These are phyloP conservation scores for Meteorus sp. DNA, from an alignment of 1,140 invertebrate species.

Conservation along the genomic window DNA sequence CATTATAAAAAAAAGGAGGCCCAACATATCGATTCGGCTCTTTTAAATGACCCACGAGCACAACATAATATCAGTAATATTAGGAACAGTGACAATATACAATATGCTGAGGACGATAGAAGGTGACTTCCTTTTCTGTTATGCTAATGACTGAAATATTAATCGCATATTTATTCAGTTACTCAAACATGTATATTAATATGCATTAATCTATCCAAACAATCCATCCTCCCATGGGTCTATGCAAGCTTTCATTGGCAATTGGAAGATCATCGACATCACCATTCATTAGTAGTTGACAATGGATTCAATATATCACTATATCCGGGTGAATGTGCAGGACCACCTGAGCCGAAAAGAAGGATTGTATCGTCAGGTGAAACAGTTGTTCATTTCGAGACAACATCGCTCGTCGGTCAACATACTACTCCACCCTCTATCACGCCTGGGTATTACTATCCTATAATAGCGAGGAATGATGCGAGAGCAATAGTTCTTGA, in stretches of 20 bases:
- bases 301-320: constrained; percentile 45
- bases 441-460: constrained; percentile 51
- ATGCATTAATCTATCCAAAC: too few species aligned
- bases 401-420: constrained; percentile 46
- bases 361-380: constrained; percentile 51
- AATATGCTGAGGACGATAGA: constrained; percentile 53
- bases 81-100: constrained; percentile 42
- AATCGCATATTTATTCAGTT: too few species aligned
- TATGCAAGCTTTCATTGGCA: constrained; percentile 53
- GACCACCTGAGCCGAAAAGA: constrained; percentile 51
- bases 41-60: constrained; percentile 61
- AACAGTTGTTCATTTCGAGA: constrained; percentile 52
- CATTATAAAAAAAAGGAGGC: constrained; percentile 49
- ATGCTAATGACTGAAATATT: too few species aligned
- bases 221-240: too few species aligned
- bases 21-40: constrained; percentile 45
- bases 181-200: too few species aligned
- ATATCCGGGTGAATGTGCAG: constrained; percentile 49
- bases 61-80: constrained; percentile 55
- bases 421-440: constrained; percentile 46
- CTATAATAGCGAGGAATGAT: constrained; percentile 53
- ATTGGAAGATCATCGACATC: constrained; percentile 53
- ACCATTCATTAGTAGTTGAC: constrained; percentile 42
- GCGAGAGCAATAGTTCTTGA: constrained; percentile 65
- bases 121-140: constrained; percentile 43